phyloP scores from a whole-genome alignment of 2,797 vertebrate genomes.

The Cossypha niveicapilla region DNA sequence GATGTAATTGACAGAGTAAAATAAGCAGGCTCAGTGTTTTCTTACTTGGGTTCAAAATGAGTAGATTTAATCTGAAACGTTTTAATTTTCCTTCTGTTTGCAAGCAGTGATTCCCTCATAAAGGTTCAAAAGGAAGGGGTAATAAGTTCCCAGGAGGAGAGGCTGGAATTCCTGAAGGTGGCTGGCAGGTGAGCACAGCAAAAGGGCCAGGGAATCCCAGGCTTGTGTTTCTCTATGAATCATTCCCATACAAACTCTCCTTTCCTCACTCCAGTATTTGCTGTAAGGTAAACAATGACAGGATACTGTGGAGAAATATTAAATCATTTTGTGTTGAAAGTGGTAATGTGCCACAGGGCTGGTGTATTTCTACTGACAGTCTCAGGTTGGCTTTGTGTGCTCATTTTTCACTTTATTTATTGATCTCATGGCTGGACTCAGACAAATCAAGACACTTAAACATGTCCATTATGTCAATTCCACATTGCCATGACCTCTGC shows the following conservation, averaged over 20 bases:
- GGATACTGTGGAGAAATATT: constrained; percentile 11
- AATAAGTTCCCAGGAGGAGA: neutral
- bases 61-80: constrained; percentile 12
- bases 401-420: constrained; percentile 42
- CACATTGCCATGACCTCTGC: neutral
- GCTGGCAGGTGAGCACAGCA: neutral
- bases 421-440: constrained; percentile 24
- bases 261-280: neutral
- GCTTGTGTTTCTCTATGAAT: neutral
- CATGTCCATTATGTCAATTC: constrained; percentile 1
- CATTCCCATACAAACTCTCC: neutral
- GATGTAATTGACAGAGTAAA: neutral
- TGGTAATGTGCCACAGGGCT: neutral
- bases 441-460: constrained; percentile 24
- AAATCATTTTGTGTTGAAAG: constrained; percentile 20
- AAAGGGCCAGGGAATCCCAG: neutral
- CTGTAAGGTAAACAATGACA: constrained; percentile 1
- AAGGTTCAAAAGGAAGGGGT: neutral
- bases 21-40: neutral
- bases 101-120: neutral
- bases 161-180: neutral
- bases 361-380: neutral
- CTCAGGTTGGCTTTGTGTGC: neutral
- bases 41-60: constrained; percentile 14
- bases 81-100: neutral